Percentiles rank a stretch among this genome's conserved stretches.
Conservation (phyloP, 37 sponge, comb jelly and placozoan species). For the Crambe crambe region DNA sequence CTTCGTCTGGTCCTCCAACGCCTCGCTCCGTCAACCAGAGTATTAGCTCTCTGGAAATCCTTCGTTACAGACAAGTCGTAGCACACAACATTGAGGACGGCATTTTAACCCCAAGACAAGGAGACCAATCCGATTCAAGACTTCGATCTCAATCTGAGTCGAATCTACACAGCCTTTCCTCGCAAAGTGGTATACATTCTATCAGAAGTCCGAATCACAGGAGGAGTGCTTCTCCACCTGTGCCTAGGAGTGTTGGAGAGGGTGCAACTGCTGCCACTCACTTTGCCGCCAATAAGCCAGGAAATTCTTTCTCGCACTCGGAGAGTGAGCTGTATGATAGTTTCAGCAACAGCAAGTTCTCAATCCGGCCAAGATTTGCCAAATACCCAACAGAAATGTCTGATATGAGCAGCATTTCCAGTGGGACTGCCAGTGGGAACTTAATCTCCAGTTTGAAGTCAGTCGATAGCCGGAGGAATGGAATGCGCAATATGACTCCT, state of each 20-base stretch:
- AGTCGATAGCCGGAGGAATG: neutral
- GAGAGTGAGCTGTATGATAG: constrained; percentile 36
- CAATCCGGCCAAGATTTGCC: neutral
- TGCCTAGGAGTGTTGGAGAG: neutral
- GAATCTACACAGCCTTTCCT: neutral
- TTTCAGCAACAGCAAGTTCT: constrained; percentile 13
- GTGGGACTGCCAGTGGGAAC: neutral
- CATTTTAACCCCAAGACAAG: neutral
- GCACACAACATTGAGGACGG: neutral
- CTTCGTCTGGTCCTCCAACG: neutral
- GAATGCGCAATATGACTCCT: neutral
- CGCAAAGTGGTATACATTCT: neutral
- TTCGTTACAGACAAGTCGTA: neutral
- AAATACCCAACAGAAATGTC: constrained; percentile 37
- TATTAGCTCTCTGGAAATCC: neutral
- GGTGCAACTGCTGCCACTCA: neutral
- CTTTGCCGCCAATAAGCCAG: neutral
- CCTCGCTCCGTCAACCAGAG: neutral
- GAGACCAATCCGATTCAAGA: neutral
- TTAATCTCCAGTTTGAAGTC: neutral
- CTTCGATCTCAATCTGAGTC: constrained; percentile 1
- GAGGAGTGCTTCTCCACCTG: neutral
- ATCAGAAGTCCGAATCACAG: too few relatives aligned
- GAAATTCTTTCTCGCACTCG: constrained; percentile 3
- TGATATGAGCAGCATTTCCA: constrained; percentile 34